A percentile compares a stretch with the other conserved stretches of the same genome.
Evolutionary conservation across 2,888 invertebrate genomes (phyloP).

Genomic region (Tuberolachnus salignus): DNA sequence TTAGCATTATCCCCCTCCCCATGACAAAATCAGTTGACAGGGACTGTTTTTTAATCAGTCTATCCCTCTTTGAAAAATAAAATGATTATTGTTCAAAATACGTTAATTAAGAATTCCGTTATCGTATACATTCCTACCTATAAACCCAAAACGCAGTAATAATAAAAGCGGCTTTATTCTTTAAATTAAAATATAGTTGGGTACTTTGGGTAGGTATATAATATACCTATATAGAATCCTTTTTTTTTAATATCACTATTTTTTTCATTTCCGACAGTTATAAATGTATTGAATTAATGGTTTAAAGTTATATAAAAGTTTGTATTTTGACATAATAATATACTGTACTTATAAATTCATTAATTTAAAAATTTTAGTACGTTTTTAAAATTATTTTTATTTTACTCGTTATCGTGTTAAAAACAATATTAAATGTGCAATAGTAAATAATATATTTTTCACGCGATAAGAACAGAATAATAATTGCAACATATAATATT

Average conservation of each 20-base stretch:
- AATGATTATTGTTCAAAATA: constrained; percentile 15
- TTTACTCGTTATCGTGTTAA: constrained; percentile 2
- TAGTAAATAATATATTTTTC: too few species aligned
- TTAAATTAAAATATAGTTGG: constrained; percentile 41
- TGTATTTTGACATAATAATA: constrained; percentile 28
- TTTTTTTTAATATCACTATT: constrained; percentile 25
- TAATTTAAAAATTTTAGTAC: constrained; percentile 30
- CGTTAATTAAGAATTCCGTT: constrained; percentile 4
- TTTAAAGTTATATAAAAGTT: constrained; percentile 48
- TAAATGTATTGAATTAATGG: constrained; percentile 51
- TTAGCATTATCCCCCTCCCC: too few species aligned
- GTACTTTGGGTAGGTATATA: background rate
- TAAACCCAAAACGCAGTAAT: background rate
- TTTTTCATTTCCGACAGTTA: constrained; percentile 36
- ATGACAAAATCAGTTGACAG: too few species aligned
- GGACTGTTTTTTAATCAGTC: too few species aligned
- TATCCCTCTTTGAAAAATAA: too few species aligned
- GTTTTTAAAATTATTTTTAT: constrained; percentile 14
- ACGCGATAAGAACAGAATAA: too few species aligned
- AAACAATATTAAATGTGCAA: background rate
- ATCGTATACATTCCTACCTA: background rate
- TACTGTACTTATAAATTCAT: constrained; percentile 32
- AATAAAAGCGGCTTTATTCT: constrained; percentile 19
- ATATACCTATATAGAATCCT: too few species aligned
- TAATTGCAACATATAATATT: too few species aligned